These are phyloP conservation scores for Meandrina meandrites DNA, from an alignment of 92 coral and sea anemone genomes.

Conservation along the genomic window DNA sequence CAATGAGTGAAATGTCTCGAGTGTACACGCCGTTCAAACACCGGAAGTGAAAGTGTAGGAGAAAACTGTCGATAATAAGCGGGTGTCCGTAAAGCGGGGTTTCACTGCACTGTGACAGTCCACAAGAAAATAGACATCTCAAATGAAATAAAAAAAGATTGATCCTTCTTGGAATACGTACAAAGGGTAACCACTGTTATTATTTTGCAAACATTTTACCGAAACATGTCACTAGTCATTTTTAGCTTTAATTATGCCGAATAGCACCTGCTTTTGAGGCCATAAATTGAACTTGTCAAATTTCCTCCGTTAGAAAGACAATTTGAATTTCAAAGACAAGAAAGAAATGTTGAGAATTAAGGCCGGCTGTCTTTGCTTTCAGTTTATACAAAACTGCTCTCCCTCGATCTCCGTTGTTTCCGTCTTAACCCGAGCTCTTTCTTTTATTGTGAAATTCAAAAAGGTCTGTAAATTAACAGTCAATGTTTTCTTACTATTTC, in stretches of 20 bases:
- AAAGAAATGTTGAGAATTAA: neutral
- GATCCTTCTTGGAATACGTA: too few species aligned
- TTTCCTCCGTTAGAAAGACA: neutral
- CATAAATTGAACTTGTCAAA: neutral
- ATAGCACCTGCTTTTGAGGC: neutral
- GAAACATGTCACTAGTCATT: neutral
- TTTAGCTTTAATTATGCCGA: neutral
- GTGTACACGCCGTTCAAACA: too few species aligned
- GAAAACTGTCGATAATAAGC: too few species aligned
- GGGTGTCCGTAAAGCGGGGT: too few species aligned
- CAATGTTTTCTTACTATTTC: conserved; percentile 26
- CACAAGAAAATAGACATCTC: too few species aligned
- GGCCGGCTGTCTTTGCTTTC: neutral
- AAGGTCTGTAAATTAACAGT: neutral
- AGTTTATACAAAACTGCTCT: neutral
- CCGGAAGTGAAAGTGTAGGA: too few species aligned
- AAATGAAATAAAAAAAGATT: too few species aligned
- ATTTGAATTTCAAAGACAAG: neutral
- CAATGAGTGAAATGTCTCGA: too few species aligned
- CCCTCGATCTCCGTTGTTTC: neutral
- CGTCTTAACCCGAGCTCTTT: neutral
- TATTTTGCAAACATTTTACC: neutral
- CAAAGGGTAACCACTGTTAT: too few species aligned
- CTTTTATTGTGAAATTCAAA: neutral
- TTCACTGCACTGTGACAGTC: too few species aligned